Conservation (phyloP, 2,797 vertebrate genomes). For the Lepilemur septentrionalis region DNA sequence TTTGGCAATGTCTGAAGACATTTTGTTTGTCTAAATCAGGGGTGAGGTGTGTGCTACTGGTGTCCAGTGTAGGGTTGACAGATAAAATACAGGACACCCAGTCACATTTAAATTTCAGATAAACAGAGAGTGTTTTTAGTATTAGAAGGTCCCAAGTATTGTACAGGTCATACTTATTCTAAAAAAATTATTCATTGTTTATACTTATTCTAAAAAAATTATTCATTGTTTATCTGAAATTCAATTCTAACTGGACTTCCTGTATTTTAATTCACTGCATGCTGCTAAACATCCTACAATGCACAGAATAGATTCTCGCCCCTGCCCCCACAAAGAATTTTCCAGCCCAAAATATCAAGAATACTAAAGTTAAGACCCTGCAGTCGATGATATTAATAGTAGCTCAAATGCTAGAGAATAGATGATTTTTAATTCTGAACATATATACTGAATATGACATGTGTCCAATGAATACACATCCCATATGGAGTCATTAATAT, state of each 20-base stretch:
- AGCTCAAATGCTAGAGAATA: not conserved
- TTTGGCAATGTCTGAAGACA: not conserved
- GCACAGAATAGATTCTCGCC: not conserved
- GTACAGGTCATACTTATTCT: not conserved
- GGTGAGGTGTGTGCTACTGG: not conserved
- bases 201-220: not conserved
- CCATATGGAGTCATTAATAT: not conserved
- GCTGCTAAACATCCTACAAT: not conserved
- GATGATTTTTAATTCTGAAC: not conserved
- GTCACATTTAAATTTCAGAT: constrained; percentile 7
- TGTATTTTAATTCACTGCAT: not conserved
- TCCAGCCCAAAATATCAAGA: not conserved
- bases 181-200: not conserved
- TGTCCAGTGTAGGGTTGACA: not conserved
- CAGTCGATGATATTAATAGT: not conserved
- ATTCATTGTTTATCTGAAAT: not conserved
- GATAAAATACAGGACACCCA: not conserved
- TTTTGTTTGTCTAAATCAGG: not conserved
- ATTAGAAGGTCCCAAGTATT: not conserved
- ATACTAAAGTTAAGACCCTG: not conserved
- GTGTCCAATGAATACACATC: not conserved
- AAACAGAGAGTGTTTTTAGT: not conserved
- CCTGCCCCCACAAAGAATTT: not conserved
- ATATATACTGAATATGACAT: not conserved
- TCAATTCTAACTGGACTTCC: not conserved